Conservation (phyloP, 1,140 invertebrate genomes). For the Aphidius gifuensis region DNA sequence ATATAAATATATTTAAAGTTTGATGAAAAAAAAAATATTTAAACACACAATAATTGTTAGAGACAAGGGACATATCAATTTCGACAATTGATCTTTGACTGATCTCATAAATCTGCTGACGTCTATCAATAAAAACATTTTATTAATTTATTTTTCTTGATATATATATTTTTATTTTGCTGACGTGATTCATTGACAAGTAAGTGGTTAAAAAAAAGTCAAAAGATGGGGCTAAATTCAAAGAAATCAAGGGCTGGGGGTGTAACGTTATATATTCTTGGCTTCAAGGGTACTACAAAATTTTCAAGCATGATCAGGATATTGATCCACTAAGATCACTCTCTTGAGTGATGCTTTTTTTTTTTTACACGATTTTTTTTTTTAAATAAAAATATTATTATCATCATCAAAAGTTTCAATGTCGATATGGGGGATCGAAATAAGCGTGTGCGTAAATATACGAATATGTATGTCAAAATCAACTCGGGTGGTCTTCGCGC, state of each 20-base stretch:
- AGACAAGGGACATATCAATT: constrained; percentile 19
- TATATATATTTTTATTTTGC: neutral
- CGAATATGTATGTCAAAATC: constrained; percentile 7
- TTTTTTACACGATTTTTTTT: too few species aligned
- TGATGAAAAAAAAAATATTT: too few species aligned
- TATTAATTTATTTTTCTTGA: neutral
- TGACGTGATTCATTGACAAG: neutral
- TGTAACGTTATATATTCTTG: constrained; percentile 5
- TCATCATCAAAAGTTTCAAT: constrained; percentile 2
- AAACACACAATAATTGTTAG: constrained; percentile 4
- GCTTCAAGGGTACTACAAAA: constrained; percentile 9
- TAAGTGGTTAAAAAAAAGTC: neutral
- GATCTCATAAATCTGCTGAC: constrained; percentile 19
- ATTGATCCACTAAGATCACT: constrained; percentile 1
- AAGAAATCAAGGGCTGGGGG: neutral
- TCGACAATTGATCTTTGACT: constrained; percentile 21
- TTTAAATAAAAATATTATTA: too few species aligned
- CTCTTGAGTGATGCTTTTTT: neutral
- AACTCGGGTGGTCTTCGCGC: constrained; percentile 21
- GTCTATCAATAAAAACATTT: constrained; percentile 10
- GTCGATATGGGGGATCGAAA: constrained; percentile 8
- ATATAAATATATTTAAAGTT: too few species aligned
- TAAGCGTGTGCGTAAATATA: neutral
- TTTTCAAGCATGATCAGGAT: neutral
- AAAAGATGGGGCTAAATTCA: neutral